Evolutionary conservation across 2,113 vertebrate genomes (phyloP).

Genomic region (Salvelinus fontinalis): DNA sequence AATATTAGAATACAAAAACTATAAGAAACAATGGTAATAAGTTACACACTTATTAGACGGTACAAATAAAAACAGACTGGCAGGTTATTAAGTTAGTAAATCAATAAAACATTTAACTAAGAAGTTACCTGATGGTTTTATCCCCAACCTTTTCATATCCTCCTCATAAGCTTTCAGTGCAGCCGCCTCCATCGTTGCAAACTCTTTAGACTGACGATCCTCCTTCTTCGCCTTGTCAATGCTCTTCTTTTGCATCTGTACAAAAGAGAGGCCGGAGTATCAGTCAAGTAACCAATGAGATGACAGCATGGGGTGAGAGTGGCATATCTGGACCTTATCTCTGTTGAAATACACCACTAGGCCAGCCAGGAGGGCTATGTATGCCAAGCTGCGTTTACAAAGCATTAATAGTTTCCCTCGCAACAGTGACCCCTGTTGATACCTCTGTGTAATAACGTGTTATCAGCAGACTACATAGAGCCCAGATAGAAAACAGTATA

Average conservation of each 20-base stretch:
- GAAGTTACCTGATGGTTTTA: constrained; percentile 78
- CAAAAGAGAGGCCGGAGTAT: constrained; percentile 9
- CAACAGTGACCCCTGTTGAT: constrained; percentile 14
- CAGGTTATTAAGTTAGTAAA: background rate
- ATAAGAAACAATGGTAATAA: too few relatives aligned
- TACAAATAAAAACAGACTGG: too few relatives aligned
- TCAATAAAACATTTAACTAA: background rate
- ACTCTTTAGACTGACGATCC: constrained; percentile 88
- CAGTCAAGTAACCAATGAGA: constrained; percentile 6
- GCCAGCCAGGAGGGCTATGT: background rate
- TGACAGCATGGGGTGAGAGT: constrained; percentile 2
- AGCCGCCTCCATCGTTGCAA: constrained; percentile 95
- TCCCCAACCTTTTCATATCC: constrained; percentile 91
- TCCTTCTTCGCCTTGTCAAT: constrained; percentile 91
- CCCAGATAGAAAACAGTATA: background rate
- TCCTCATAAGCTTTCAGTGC: constrained; percentile 92
- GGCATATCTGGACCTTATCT: constrained; percentile 55
- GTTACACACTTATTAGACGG: too few relatives aligned
- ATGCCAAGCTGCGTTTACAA: background rate
- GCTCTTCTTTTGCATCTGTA: constrained; percentile 95
- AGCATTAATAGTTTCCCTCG: background rate
- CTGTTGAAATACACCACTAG: constrained; percentile 27
- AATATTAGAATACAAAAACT: too few relatives aligned
- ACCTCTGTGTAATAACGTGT: background rate
- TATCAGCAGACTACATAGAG: background rate